Base-by-base conservation (phyloP, 2,113 vertebrate species). In the Heterotis niloticus region DNA sequence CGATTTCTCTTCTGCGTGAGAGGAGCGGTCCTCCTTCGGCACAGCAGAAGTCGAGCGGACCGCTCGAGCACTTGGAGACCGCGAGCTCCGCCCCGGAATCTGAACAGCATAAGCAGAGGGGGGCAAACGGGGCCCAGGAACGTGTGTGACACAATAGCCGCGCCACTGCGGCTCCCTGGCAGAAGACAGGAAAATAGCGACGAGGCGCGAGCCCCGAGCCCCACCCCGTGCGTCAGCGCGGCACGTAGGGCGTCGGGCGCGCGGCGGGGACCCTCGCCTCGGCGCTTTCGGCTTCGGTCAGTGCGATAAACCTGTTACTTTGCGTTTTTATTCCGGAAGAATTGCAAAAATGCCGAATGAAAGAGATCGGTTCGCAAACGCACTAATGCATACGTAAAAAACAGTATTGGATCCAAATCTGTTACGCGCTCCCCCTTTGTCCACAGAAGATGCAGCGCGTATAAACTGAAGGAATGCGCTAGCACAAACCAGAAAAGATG, bases 151-250 rank as follows among this genome's bases (percentile, higher is more conserved):
- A 20, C 24, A n/a, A 59, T 78, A 57, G 10, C 24, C 44, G 64
- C 65, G 66, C 52, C 76, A 78, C 18, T 78, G 76, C 76, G 54
- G 76, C 29, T 78, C 76, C 64, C 65, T 69, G 76, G 76, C 64
- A 68, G 76, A 78, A 52, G 65, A 69, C 57, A 13, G 76, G 57
- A 56, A 67, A 78, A 78, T 78, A 78, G 64, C 64, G 68, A 67
- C 76, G 68, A 67, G 28, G 24, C 76, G 16, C 65, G 26, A 34
- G 68, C 64, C 76, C 76, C 76, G 54, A 44, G 34, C 34, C 34
- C 34, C 34, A 44, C 34, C 76, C 76, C 76, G 76, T 24, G 24
- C 52, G 26, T 54, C 52, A 56, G 23, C 57, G 59, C 54, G 12
- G 68, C 14, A 51, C 68, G 13, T 68, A 16, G 7, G 34, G 28